These are phyloP conservation scores for Polylopha cassiicola DNA, from an alignment of 2,888 invertebrate species.

Conservation along the genomic window DNA sequence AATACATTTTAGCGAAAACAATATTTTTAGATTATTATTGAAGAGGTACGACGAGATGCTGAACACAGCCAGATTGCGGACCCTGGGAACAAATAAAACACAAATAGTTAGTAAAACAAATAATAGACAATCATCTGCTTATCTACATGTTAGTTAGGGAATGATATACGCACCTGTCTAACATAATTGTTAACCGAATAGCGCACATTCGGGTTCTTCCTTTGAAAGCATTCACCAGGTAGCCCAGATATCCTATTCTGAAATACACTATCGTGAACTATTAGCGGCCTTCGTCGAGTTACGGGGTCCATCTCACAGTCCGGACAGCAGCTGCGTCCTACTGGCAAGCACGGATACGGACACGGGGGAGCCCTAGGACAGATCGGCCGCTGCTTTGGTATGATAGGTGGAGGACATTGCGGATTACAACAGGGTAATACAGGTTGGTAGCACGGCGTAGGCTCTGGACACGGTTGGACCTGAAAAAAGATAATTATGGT, in stretches of 20 bases:
- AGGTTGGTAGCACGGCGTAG: constrained; percentile 59
- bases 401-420: constrained; percentile 72
- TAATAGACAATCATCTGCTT: no score
- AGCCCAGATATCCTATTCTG: constrained; percentile 49
- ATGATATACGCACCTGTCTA: constrained; percentile 46
- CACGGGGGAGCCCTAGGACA: constrained; percentile 64
- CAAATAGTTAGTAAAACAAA: no score
- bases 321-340: constrained; percentile 65
- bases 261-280: constrained; percentile 74
- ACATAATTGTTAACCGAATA: constrained; percentile 54
- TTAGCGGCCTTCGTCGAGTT: constrained; percentile 75
- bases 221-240: constrained; percentile 45
- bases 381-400: constrained; percentile 67
- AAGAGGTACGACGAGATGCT: constrained; percentile 46
- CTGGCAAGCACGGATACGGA: constrained; percentile 68
- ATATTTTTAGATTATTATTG: no score
- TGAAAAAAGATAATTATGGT: constrained; percentile 32
- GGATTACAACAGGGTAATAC: constrained; percentile 67
- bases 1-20: no score
- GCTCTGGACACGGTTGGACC: constrained; percentile 62
- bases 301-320: constrained; percentile 71
- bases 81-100: constrained; percentile 38
- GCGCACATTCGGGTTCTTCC: constrained; percentile 49
- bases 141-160: no score
- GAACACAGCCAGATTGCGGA: constrained; percentile 45